phyloP scores from a whole-genome alignment of 2,888 invertebrate species.

The Andrena marginata region DNA sequence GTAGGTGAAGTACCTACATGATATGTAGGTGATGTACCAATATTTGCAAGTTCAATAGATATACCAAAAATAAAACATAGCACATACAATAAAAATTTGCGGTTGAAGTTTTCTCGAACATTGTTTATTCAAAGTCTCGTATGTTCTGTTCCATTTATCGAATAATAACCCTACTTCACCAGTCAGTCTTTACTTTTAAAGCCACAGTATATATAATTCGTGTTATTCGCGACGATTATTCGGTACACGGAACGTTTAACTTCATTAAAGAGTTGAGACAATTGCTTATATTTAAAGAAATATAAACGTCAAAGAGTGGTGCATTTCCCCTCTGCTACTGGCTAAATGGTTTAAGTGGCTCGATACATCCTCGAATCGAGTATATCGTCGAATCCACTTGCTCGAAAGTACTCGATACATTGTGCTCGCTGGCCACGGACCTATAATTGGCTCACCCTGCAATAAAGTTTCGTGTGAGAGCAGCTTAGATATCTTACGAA shows the following conservation, averaged over 20 bases:
- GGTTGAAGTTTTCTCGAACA: not conserved
- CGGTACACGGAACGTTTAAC: not conserved
- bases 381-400: constrained; percentile 64
- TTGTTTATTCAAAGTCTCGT: not conserved
- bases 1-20: not conserved
- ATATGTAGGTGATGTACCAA: not conserved
- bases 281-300: not conserved
- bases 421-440: constrained; percentile 72
- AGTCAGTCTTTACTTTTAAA: not conserved
- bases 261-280: not conserved
- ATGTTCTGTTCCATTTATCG: not conserved
- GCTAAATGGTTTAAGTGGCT: constrained; percentile 60
- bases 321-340: constrained; percentile 34
- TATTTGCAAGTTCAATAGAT: not conserved
- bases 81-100: not conserved
- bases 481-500: constrained; percentile 76
- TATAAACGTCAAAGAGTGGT: constrained; percentile 17
- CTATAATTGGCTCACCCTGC: constrained; percentile 79
- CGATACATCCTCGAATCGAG: constrained; percentile 60
- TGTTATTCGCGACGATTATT: not conserved
- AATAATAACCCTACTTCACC: not conserved
- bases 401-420: constrained; percentile 76
- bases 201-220: not conserved
- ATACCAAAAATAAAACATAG: not conserved
- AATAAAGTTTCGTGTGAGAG: constrained; percentile 77